A percentile compares a stretch with the other conserved stretches of the same genome.
Evolutionary conservation across 2,113 vertebrate species (phyloP).

Genomic region (Myiopsitta monachus): DNA sequence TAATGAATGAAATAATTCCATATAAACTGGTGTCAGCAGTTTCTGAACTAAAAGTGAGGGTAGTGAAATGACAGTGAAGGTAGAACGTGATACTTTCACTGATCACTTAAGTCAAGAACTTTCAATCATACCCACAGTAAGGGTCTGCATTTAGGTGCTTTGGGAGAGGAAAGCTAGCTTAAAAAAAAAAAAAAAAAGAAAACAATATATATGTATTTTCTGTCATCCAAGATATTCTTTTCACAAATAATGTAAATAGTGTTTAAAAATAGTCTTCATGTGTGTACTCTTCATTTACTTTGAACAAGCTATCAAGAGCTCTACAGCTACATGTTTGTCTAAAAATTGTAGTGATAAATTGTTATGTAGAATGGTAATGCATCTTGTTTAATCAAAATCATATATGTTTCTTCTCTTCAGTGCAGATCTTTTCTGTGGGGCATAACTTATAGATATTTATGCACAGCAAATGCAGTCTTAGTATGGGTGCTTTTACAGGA

Average conservation of each 20-base stretch:
- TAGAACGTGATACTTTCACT: not conserved
- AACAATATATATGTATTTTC: not conserved
- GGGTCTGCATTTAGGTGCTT: not conserved
- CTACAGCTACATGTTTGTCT: not conserved
- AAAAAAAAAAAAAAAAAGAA: not conserved
- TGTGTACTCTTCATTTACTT: not conserved
- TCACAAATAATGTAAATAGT: not conserved
- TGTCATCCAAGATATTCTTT: not conserved
- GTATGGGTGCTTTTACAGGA: conserved; percentile 59
- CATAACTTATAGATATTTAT: fast-evolving
- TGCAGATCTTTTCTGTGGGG: not conserved
- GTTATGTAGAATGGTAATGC: not conserved
- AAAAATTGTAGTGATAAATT: not conserved
- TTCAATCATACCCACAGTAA: not conserved
- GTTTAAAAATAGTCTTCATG: not conserved
- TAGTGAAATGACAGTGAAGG: not conserved
- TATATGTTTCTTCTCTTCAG: not conserved
- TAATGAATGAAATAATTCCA: not conserved
- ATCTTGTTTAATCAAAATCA: not conserved
- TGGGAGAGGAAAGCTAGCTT: not conserved
- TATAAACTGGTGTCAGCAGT: not conserved
- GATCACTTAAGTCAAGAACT: not conserved
- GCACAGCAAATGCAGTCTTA: not conserved
- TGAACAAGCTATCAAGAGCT: not conserved
- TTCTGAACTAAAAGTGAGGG: not conserved